Base-by-base conservation (phyloP, 2,888 invertebrate species). In the Amiota minor region DNA sequence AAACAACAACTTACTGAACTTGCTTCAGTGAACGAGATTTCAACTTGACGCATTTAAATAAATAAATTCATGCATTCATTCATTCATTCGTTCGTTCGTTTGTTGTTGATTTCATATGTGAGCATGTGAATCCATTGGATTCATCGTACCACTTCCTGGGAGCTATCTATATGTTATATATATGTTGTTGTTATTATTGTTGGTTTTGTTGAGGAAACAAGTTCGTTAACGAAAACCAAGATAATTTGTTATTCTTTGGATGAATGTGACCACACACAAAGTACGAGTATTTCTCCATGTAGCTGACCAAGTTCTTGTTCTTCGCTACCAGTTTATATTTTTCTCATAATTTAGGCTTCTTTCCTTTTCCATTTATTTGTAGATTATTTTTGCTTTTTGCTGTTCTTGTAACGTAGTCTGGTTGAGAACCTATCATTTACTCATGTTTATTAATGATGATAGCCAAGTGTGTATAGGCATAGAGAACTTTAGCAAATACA, bases 391-490 rank as follows among this genome's bases (percentile, higher is more conserved):
- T 35, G 35, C 53, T 68, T 68, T 18, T 49, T 14, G 16, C 4
- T 65, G 9, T 16, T 46, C 49, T 49, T 16, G 16, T 18, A 12
- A 14, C 61, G 9, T 12, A 45, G 6, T 59, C 59, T 59, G 11
- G 6, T 20, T 20, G 59, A 59, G 18, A 68, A n/a, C 67, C 72
- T 70, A 71, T 64, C 71, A 62, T 62, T 71, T 71, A 50, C 82
- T 83, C 83, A 82, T 82, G 82, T 82, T 81, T 82, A 82, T 82
- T 82, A 83, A 82, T 82, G 82, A 81, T 78, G 82, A 81, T 78
- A 77, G 62, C 45, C 23, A 23, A 62, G 20, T 20, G 59, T 59
- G 20, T 59, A 3, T 16, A 8, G 2, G 35, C 6, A 35, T 35
- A 35, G 35, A 35, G 35, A 35, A 35, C 35, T 35, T 35, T 6